Evolutionary conservation across 2,113 vertebrate genomes (phyloP).

Genomic region (Pipa parva): DNA sequence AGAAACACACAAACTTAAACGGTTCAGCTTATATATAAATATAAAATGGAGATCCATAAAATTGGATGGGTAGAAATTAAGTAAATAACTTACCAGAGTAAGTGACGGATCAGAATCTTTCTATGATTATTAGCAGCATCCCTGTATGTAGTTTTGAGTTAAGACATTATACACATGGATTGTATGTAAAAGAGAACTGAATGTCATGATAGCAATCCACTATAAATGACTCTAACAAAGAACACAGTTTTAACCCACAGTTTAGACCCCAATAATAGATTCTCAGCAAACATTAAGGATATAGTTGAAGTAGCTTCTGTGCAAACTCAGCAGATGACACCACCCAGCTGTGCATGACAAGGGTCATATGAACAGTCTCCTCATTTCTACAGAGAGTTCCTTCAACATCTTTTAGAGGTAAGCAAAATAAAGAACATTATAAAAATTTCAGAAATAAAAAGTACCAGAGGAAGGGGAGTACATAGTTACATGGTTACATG

Average conservation of each 20-base stretch:
- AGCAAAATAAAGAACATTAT: background rate
- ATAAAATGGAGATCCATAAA: too few relatives aligned
- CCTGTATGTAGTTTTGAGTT: slow-evolving; percentile 53
- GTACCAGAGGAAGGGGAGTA: too few relatives aligned
- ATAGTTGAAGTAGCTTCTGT: slow-evolving; percentile 53
- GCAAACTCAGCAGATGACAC: slow-evolving; percentile 56
- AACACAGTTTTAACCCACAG: background rate
- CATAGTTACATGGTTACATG: too few relatives aligned
- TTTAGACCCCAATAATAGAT: background rate
- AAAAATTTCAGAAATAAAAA: too few relatives aligned
- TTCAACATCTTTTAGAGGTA: slow-evolving; percentile 46
- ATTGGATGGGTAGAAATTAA: too few relatives aligned
- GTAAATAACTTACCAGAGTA: slow-evolving; percentile 51
- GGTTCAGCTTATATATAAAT: too few relatives aligned
- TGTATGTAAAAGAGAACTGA: background rate
- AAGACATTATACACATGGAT: slow-evolving; percentile 44
- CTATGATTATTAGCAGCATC: slow-evolving; percentile 44
- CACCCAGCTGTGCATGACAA: slow-evolving; percentile 63
- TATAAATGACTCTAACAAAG: background rate
- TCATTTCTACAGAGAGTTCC: slow-evolving; percentile 51
- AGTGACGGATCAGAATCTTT: slow-evolving; percentile 54
- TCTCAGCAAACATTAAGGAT: slow-evolving; percentile 47
- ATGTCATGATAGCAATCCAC: background rate
- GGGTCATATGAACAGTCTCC: slow-evolving; percentile 57
- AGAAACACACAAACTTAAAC: too few relatives aligned